Evolutionary conservation across 1,140 invertebrate species (phyloP), one percentile per base, ranked within the genome.

Genomic region (Agraylea sexmaculata): DNA sequence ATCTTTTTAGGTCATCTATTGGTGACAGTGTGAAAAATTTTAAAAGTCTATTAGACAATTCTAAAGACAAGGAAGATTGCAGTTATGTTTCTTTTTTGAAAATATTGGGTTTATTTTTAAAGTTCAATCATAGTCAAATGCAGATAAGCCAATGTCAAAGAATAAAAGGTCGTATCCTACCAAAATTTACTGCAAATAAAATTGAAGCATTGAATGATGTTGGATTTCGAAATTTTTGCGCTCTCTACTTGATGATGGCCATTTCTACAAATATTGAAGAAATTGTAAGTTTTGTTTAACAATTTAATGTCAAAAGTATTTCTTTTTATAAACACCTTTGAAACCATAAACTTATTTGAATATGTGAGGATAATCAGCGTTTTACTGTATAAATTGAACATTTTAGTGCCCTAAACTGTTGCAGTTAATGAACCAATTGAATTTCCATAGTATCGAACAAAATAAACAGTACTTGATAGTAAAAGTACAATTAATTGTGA

Each of bases 401-500:
- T 50, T 49, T 36, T 31, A 50, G 48, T 47, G 48, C 21, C 21
- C 32, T 12, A 50, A 50, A 42, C 39, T 50, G 8, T 45, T 44
- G 25, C 36, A 36, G 8, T 34, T 50, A 2, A 41, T 47, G 21
- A 21, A 13, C 7, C 48, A 50, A 22, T 16, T 50, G 2, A 23
- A 34, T 3, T 44, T 50, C 37, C 42, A 50, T 27, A 32, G 38
- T 19, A 25, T 50, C 15, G 42, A 41, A 7, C 45, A 30, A 34
- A 47, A 39, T 19, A 46, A 50, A 29, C 46, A 47, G 22, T 32
- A 45, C 28, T 40, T 47, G 12, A 32, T 50, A 0, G 27, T 44
- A n/a, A 50, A 44, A 30, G 40, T 42, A 2, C 45, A 50, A 29
- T 28, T 50, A 5, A 27, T 41, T 32, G 34, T 50, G 21, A 11